Conservation (phyloP, 2,113 vertebrate genomes). For the Thinocorus orbignyianus region DNA sequence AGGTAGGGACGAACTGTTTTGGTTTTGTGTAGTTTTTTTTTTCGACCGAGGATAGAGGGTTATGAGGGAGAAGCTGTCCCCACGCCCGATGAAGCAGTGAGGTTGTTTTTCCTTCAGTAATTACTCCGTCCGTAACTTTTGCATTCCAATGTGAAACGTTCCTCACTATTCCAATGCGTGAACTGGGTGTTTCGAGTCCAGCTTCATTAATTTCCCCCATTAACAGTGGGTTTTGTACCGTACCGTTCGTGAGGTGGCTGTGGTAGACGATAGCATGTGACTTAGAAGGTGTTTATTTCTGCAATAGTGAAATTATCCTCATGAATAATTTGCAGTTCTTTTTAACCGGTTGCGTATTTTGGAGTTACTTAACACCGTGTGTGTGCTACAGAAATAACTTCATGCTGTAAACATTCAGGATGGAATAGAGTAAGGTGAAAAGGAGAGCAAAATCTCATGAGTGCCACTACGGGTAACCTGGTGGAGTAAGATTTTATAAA, state of each 20-base stretch:
- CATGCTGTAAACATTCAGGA: not conserved
- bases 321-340: not conserved
- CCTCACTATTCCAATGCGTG: fast-evolving
- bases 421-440: not conserved
- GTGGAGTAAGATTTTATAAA: not conserved
- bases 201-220: fast-evolving
- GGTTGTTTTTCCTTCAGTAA: not conserved
- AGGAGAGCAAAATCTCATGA: not conserved
- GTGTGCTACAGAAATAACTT: not conserved
- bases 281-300: not conserved
- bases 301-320: not conserved
- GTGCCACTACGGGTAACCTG: not conserved
- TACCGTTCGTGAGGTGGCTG: fast-evolving
- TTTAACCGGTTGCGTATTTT: not conserved
- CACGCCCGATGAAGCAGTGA: fast-evolving
- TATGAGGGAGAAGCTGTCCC: not conserved
- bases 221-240: not conserved
- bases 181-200: fast-evolving
- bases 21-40: too few species aligned
- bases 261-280: fast-evolving
- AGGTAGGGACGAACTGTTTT: not conserved
- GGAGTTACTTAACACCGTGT: not conserved
- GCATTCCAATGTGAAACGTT: not conserved
- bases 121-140: not conserved
- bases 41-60: fast-evolving